Evolutionary conservation across 1,140 invertebrate genomes (phyloP).

Genomic region (Penaeus japonicus): DNA sequence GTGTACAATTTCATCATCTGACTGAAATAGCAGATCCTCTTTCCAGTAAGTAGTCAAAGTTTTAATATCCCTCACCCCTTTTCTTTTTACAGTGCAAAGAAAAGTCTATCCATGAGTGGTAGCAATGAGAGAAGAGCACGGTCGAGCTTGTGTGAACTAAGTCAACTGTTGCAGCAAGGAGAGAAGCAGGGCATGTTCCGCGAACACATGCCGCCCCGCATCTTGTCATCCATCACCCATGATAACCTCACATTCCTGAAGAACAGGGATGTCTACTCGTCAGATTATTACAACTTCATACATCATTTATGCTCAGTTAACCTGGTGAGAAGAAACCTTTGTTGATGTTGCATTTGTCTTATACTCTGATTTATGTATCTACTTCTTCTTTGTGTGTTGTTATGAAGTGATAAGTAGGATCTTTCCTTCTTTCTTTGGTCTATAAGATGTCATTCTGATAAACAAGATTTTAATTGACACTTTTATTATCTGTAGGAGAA

Average conservation of each 20-base stretch:
- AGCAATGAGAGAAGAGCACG: constrained; percentile 52
- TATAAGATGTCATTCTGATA: too few species aligned
- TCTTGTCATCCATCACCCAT: constrained; percentile 65
- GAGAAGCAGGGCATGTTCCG: constrained; percentile 67
- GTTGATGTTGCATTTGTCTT: background rate
- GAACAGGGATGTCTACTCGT: constrained; percentile 68
- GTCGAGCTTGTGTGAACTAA: constrained; percentile 68
- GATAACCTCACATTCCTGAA: constrained; percentile 70
- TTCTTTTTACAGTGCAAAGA: constrained; percentile 46
- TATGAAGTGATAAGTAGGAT: too few species aligned
- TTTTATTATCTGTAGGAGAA: constrained; percentile 11
- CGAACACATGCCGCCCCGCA: constrained; percentile 66
- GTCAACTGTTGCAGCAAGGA: constrained; percentile 68
- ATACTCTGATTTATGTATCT: background rate
- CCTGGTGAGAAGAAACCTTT: constrained; percentile 48
- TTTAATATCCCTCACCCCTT: background rate
- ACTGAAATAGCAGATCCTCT: too few species aligned
- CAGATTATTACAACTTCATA: constrained; percentile 70
- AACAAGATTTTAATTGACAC: background rate
- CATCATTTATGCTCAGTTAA: constrained; percentile 65
- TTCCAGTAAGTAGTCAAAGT: background rate
- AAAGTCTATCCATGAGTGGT: constrained; percentile 41
- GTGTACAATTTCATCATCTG: too few species aligned
- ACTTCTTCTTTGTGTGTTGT: too few species aligned
- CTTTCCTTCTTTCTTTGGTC: too few species aligned